A percentile compares a stretch with the other conserved stretches of the same genome.
Evolutionary conservation across 2,113 vertebrate genomes (phyloP).

Genomic region (Pseudopodoces humilis): DNA sequence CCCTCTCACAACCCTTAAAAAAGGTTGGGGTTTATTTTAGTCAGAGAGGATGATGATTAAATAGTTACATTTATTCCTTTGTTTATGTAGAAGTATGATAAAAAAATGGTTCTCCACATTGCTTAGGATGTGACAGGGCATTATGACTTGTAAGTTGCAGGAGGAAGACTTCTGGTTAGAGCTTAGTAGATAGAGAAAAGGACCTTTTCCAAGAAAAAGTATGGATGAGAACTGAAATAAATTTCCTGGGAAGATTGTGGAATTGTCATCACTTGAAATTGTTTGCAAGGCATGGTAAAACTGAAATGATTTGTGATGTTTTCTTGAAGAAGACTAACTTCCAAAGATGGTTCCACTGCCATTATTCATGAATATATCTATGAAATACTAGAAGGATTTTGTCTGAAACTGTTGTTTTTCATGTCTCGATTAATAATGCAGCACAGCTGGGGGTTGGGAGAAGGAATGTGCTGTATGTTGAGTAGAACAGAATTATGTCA

Average conservation of each 20-base stretch:
- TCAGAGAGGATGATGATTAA: neutral
- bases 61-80: neutral
- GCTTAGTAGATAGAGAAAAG: neutral
- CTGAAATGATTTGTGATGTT: neutral
- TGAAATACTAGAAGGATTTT: neutral
- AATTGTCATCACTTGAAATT: neutral
- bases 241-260: neutral
- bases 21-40: neutral
- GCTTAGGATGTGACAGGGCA: neutral
- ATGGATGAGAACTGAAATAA: neutral
- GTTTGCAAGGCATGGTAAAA: neutral
- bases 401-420: neutral
- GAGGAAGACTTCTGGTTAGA: neutral
- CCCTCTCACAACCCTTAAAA: neutral
- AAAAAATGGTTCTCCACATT: neutral
- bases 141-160: neutral
- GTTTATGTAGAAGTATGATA: neutral
- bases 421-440: neutral
- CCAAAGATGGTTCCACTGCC: neutral
- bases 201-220: neutral
- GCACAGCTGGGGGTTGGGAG: neutral
- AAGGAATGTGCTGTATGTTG: neutral
- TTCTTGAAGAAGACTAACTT: neutral
- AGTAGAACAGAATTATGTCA: neutral
- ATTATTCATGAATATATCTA: neutral